Base-by-base conservation (phyloP, 2,888 invertebrate genomes). In the Phengaris alcon region DNA sequence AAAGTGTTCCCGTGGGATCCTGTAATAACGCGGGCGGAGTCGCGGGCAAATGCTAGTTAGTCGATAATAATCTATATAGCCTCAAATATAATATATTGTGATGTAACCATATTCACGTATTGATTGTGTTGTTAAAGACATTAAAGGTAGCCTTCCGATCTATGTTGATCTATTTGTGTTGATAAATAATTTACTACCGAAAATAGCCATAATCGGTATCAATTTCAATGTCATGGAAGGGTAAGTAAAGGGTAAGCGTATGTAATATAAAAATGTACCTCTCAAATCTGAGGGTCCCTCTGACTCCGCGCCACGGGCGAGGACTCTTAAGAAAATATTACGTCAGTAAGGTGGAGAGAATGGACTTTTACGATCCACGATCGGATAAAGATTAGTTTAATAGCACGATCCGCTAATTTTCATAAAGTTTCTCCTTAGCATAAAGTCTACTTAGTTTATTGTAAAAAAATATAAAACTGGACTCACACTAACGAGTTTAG, bases 371-470 rank as follows among this genome's bases (percentile, higher is more conserved):
- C 35, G 64, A 64, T 64, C 22, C 59, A 22, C 15, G 64, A 64
- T 64, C 64, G 64, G 64, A 64, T 44, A 44, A 64, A 64, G 64
- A 64, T 64, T 44, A 44, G 10, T 64, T 64, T 64, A 64, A 64
- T 44, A 44, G 13, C 64, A 10, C 13, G 35, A 64, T 64, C 35
- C 12, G 0, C 35, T 64, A 35, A 64, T 64, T 64, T 64, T 35
- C 64, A 64, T 44, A 64, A 44, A 7, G 57, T 15, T 57, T 8
- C 55, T 15, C n/a, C 57, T 57, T 57, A 57, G 57, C n/a, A 57
- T 57, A 15, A 57, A 35, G 12, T 5, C 10, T 64, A 35, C 64
- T 64, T 64, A 35, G 35, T 44, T 64, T 64, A 10, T 35, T 52
- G 12, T 52, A 52, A 52, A 52, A 52, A 52, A 52, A 52, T 9